Conservation (phyloP, 2,113 vertebrate genomes). For the Oceanites oceanicus region DNA sequence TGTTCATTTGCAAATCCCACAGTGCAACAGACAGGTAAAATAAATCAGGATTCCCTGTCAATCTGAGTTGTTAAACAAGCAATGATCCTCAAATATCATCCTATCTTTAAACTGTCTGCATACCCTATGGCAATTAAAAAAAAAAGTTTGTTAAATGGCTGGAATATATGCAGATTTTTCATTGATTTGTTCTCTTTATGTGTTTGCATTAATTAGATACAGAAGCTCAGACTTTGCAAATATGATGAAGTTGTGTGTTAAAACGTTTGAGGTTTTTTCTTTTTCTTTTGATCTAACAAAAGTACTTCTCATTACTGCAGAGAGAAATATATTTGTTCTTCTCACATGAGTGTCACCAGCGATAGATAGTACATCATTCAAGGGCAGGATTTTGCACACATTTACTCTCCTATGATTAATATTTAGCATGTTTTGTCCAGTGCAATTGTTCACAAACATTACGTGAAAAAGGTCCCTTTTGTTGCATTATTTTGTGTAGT, state of each 20-base stretch:
- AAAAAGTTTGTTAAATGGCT: background rate
- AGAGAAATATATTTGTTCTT: background rate
- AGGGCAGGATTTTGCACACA: background rate
- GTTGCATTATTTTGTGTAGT: background rate
- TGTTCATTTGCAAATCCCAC: background rate
- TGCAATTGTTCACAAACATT: background rate
- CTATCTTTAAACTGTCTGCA: background rate
- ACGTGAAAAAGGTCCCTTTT: background rate
- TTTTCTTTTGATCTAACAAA: background rate
- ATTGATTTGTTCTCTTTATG: conserved; percentile 4
- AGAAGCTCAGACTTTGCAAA: background rate
- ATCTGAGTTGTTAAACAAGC: background rate
- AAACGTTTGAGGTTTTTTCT: background rate
- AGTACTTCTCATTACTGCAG: background rate
- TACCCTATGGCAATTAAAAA: background rate
- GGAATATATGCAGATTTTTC: background rate
- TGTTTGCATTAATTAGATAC: background rate
- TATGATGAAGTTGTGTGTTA: background rate
- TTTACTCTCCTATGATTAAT: background rate
- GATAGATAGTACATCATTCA: background rate
- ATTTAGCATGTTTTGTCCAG: background rate
- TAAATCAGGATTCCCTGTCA: background rate
- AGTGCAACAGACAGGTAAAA: background rate
- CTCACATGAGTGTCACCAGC: background rate
- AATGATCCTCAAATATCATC: background rate